A percentile compares a stretch with the other conserved stretches of the same genome.
These are phyloP conservation scores for Diprion similis DNA, from an alignment of 1,140 invertebrate genomes.

Conservation along the genomic window DNA sequence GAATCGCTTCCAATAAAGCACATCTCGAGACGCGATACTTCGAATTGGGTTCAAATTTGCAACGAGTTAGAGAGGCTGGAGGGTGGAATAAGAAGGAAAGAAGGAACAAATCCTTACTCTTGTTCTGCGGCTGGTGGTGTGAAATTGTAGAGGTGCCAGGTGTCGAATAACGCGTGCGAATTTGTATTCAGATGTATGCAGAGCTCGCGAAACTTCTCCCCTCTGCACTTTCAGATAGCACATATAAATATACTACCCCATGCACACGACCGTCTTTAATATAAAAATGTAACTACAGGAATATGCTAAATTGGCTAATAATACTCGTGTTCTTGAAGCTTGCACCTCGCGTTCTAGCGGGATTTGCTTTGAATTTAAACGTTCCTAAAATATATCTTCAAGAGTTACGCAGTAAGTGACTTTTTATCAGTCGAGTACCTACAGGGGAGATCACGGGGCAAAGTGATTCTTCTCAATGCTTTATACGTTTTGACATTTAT, in stretches of 20 bases:
- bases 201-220: slow-evolving; percentile 10
- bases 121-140: background rate
- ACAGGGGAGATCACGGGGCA: too few species aligned
- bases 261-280: background rate
- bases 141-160: slow-evolving; percentile 12
- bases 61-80: background rate
- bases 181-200: slow-evolving; percentile 18
- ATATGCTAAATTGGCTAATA: slow-evolving; percentile 18
- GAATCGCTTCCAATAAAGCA: too few species aligned
- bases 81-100: too few species aligned
- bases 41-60: background rate
- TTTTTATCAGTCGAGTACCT: too few species aligned
- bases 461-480: too few species aligned
- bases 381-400: slow-evolving; percentile 1
- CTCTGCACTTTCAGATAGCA: too few species aligned
- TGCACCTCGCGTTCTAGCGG: background rate
- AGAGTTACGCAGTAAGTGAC: too few species aligned
- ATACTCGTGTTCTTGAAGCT: slow-evolving; percentile 43
- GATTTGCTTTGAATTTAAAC: slow-evolving; percentile 2
- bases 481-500: too few species aligned
- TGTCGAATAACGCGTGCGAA: slow-evolving; percentile 15
- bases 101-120: background rate
- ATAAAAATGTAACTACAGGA: slow-evolving; percentile 16
- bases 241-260: too few species aligned
- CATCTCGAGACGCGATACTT: too few species aligned